phyloP scores from a whole-genome alignment of 2,797 vertebrate genomes.

The Sebastes oblongus region DNA sequence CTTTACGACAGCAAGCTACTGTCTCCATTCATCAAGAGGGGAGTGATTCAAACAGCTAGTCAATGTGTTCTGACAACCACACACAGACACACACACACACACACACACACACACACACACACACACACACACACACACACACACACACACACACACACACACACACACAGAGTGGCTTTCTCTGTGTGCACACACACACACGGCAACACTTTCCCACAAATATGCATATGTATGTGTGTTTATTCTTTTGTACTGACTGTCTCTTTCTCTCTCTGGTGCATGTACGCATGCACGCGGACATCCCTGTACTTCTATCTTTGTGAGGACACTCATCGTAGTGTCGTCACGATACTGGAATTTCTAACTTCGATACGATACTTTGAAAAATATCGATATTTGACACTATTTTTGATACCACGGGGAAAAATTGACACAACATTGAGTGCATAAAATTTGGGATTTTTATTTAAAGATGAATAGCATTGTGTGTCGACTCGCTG shows the following conservation, averaged over 20 bases:
- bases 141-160: too few species aligned
- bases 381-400: too few species aligned
- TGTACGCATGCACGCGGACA: too few species aligned
- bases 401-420: too few species aligned
- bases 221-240: background rate
- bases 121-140: background rate
- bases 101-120: background rate
- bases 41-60: background rate
- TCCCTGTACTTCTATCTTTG: too few species aligned
- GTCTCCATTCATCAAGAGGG: conserved; percentile 50
- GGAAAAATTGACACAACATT: too few species aligned
- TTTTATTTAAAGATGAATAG: too few species aligned
- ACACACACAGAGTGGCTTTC: background rate
- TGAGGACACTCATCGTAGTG: too few species aligned
- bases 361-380: too few species aligned
- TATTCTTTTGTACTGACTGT: background rate
- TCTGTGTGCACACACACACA: background rate
- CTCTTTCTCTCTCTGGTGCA: background rate
- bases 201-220: background rate
- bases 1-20: conserved; percentile 42
- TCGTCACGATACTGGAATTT: too few species aligned
- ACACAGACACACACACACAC: conserved; percentile 12
- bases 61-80: conserved; percentile 37
- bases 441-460: too few species aligned
- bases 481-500: too few species aligned